These are phyloP conservation scores for Athene cunicularia DNA, from an alignment of 2,113 vertebrate genomes.

Conservation along the genomic window DNA sequence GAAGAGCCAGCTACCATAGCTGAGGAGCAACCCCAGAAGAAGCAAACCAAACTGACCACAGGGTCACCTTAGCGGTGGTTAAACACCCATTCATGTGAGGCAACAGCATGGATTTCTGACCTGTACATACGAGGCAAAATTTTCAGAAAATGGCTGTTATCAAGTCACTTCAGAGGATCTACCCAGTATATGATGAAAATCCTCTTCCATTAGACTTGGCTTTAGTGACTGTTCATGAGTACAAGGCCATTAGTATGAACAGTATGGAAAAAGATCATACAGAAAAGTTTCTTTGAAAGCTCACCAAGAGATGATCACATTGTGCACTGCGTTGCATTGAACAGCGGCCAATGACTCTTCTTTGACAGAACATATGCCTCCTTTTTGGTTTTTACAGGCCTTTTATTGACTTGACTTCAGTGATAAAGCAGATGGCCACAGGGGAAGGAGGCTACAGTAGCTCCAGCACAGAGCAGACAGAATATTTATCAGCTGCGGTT, in stretches of 20 bases:
- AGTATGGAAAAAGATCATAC: background rate
- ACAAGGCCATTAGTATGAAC: background rate
- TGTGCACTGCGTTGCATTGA: background rate
- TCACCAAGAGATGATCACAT: conserved; percentile 27
- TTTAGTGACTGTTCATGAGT: background rate
- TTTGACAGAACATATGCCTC: conserved; percentile 3
- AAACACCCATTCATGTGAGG: background rate
- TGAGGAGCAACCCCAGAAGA: background rate
- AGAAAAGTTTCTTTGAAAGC: conserved; percentile 15
- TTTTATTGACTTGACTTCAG: conserved; percentile 49
- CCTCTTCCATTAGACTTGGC: background rate
- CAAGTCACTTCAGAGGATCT: background rate
- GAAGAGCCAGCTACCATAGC: background rate
- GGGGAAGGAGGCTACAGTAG: conserved; percentile 3
- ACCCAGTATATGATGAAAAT: background rate
- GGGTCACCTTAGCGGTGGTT: background rate
- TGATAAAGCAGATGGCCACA: conserved; percentile 40
- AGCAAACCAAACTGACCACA: background rate
- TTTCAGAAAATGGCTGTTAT: background rate
- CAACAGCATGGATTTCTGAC: background rate
- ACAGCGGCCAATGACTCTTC: background rate
- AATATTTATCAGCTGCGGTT: conserved; percentile 18
- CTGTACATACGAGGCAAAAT: background rate
- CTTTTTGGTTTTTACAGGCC: conserved; percentile 8
- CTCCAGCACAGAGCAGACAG: background rate